These are phyloP conservation scores for Xiphorhynchus erythropygius DNA, from an alignment of 2,797 vertebrate genomes.

Conservation along the genomic window DNA sequence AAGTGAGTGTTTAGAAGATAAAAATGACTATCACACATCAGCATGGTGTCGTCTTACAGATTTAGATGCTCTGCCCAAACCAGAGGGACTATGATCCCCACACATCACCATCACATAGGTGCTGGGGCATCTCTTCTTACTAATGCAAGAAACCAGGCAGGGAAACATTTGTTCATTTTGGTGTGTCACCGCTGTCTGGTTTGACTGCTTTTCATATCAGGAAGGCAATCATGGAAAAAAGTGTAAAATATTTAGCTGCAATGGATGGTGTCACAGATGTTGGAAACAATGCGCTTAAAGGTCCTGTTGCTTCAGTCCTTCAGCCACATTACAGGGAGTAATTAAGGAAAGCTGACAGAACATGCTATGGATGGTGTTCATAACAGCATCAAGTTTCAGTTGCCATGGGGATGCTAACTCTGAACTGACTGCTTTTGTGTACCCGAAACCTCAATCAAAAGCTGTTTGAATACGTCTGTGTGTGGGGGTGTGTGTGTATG, in stretches of 20 bases:
- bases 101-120: background rate
- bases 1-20: background rate
- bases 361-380: background rate
- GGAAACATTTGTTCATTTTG: accelerated
- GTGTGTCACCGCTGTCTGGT: background rate
- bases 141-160: accelerated
- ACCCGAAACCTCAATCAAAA: background rate
- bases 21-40: background rate
- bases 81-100: background rate
- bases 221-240: background rate
- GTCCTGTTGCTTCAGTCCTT: background rate
- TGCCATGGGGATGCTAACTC: constrained; percentile 3
- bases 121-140: background rate
- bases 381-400: background rate
- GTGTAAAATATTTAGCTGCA: background rate
- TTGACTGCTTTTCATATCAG: background rate
- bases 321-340: background rate
- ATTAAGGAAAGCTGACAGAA: background rate
- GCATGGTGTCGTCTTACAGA: background rate
- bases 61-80: background rate
- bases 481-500: background rate
- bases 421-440: background rate
- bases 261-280: background rate
- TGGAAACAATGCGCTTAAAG: background rate
- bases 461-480: background rate